These are phyloP conservation scores for Strigamia transsilvanica DNA, from an alignment of 2,888 invertebrate species.

Conservation along the genomic window DNA sequence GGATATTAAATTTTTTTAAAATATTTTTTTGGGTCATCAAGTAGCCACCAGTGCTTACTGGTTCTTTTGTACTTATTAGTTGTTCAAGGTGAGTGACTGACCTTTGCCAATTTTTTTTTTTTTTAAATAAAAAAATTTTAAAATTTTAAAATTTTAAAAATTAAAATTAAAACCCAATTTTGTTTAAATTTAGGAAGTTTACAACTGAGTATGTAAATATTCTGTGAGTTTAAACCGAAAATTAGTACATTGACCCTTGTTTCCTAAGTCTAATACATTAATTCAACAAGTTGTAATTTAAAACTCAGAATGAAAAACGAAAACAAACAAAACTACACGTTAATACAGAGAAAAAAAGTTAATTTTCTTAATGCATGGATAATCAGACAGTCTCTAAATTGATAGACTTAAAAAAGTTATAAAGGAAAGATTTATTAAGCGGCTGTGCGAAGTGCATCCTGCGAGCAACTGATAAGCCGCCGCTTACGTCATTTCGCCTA, in stretches of 20 bases:
- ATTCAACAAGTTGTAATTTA: not conserved
- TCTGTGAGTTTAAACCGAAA: not conserved
- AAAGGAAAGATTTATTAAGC: slow-evolving; percentile 15
- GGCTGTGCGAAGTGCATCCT: slow-evolving; percentile 2
- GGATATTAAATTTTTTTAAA: too few species aligned
- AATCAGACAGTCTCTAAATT: not conserved
- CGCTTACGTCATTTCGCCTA: not conserved
- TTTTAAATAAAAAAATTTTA: too few species aligned
- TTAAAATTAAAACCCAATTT: too few species aligned
- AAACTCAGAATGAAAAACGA: not conserved
- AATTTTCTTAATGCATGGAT: not conserved
- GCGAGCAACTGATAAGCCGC: slow-evolving; percentile 5
- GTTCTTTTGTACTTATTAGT: not conserved
- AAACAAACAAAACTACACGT: not conserved
- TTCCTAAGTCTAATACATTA: not conserved
- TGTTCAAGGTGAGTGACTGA: not conserved
- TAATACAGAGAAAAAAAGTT: not conserved
- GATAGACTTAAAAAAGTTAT: not conserved
- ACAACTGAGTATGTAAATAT: too few species aligned
- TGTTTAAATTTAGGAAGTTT: too few species aligned
- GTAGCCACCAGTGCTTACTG: not conserved
- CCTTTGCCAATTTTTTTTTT: not conserved
- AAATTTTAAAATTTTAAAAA: too few species aligned
- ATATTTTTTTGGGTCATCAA: not conserved
- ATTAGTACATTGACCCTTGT: not conserved